Evolutionary conservation across 2,797 vertebrate genomes (phyloP).

Genomic region (Rhodeus uyekii): DNA sequence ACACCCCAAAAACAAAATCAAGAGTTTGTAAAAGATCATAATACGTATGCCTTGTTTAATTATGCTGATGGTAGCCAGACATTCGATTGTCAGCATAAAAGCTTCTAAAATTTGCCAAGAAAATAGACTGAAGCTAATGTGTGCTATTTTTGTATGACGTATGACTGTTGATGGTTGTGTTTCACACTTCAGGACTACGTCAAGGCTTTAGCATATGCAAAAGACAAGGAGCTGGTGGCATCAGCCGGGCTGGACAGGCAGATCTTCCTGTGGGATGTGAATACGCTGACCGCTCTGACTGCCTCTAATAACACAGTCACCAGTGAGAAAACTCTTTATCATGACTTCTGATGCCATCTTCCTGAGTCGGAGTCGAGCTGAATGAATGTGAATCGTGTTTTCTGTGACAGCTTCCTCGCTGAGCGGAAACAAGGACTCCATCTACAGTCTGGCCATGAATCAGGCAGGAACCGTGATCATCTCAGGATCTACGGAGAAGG

Average conservation of each 20-base stretch:
- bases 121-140: neutral
- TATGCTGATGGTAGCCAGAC: neutral
- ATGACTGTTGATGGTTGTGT: neutral
- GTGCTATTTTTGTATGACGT: neutral
- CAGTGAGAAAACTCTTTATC: slow-evolving; percentile 79
- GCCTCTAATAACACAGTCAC: slow-evolving; percentile 99
- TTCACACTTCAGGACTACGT: slow-evolving; percentile 86
- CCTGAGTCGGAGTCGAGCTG: neutral
- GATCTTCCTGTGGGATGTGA: slow-evolving; percentile 99
- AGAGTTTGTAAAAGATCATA: neutral
- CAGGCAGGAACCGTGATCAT: slow-evolving; percentile 99
- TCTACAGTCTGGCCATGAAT: slow-evolving; percentile 99
- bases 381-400: slow-evolving; percentile 8
- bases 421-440: slow-evolving; percentile 99
- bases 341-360: neutral
- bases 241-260: slow-evolving; percentile 97
- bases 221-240: slow-evolving; percentile 97
- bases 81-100: neutral
- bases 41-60: neutral
- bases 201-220: slow-evolving; percentile 97
- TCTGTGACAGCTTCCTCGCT: slow-evolving; percentile 88
- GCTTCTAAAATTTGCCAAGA: neutral
- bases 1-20: neutral
- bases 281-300: slow-evolving; percentile 96
- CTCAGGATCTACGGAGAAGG: slow-evolving; percentile 99